Evolutionary conservation across 92 coral and sea anemone species (phyloP).

Genomic region (Chrysogorgia sp.): DNA sequence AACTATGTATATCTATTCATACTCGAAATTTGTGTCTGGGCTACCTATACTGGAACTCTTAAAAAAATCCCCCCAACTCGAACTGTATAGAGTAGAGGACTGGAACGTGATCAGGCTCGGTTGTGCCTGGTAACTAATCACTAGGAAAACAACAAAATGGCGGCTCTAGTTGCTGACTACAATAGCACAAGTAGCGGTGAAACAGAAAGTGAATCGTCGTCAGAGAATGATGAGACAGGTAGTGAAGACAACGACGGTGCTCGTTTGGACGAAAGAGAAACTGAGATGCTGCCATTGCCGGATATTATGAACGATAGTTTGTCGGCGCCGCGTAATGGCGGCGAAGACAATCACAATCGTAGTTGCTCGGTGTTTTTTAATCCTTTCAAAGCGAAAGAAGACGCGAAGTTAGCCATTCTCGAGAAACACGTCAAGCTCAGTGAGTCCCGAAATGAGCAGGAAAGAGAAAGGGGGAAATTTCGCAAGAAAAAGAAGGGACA

Average conservation of each 20-base stretch:
- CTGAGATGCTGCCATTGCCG: slow-evolving; percentile 33
- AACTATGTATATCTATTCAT: no score
- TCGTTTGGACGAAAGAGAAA: not conserved
- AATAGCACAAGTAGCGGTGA: slow-evolving; percentile 14
- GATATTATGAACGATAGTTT: slow-evolving; percentile 12
- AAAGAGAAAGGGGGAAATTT: slow-evolving; percentile 52
- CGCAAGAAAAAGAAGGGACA: slow-evolving; percentile 71
- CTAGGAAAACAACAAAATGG: slow-evolving; percentile 2
- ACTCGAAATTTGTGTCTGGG: no score
- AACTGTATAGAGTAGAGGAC: not conserved
- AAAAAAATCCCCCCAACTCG: no score
- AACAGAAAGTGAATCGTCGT: slow-evolving; percentile 7
- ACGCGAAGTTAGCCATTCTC: slow-evolving; percentile 74
- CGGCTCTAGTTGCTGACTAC: slow-evolving; percentile 32
- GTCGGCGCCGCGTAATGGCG: not conserved
- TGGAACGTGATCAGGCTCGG: no score
- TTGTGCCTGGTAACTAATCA: no score
- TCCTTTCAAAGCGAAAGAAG: slow-evolving; percentile 90
- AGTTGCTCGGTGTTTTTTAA: slow-evolving; percentile 78
- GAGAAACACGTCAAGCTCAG: slow-evolving; percentile 90
- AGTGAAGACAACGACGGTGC: slow-evolving; percentile 3
- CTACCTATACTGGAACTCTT: no score
- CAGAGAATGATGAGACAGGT: slow-evolving; percentile 17
- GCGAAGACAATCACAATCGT: not conserved
- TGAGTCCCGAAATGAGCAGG: slow-evolving; percentile 49